Conservation (phyloP, 2,888 invertebrate species). For the Drosophila mimica region DNA sequence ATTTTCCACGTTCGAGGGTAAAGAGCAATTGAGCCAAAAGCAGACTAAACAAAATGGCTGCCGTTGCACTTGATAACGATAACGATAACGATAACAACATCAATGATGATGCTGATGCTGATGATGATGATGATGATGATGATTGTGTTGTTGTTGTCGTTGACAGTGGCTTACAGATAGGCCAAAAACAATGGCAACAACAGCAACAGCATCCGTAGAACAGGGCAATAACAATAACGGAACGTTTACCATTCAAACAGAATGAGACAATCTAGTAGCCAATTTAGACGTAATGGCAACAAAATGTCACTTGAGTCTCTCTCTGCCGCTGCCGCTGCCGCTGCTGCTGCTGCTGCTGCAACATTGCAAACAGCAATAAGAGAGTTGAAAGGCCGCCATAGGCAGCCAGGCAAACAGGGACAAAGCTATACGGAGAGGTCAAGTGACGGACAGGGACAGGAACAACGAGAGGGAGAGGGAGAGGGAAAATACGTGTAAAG, state of each 20-base stretch:
- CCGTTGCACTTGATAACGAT: conserved; percentile 41
- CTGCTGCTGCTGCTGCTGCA: conserved; percentile 18
- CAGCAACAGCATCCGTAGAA: conserved; percentile 17
- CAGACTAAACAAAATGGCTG: conserved; percentile 29
- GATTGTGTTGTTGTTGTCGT: conserved; percentile 27
- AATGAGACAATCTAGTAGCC: conserved; percentile 71
- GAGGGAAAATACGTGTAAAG: neutral
- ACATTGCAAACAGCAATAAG: conserved; percentile 54
- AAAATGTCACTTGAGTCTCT: conserved; percentile 64
- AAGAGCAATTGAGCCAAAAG: conserved; percentile 1
- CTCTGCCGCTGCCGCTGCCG: conserved; percentile 28
- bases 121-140: conserved; percentile 20
- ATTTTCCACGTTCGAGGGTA: conserved; percentile 16
- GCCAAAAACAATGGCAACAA: conserved; percentile 24
- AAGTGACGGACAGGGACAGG: neutral
- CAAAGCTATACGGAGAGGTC: conserved; percentile 4
- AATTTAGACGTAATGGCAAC: conserved; percentile 75
- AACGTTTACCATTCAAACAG: conserved; percentile 75
- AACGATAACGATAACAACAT: conserved; percentile 27
- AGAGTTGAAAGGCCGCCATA: conserved; percentile 29
- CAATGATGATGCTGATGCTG: conserved; percentile 16
- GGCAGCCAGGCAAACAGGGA: conserved; percentile 10
- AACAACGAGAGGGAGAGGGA: neutral
- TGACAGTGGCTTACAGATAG: conserved; percentile 37
- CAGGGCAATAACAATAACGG: conserved; percentile 70